These are phyloP conservation scores for Cyrtorhinus lividipennis DNA, from an alignment of 1,140 invertebrate species.

Conservation along the genomic window DNA sequence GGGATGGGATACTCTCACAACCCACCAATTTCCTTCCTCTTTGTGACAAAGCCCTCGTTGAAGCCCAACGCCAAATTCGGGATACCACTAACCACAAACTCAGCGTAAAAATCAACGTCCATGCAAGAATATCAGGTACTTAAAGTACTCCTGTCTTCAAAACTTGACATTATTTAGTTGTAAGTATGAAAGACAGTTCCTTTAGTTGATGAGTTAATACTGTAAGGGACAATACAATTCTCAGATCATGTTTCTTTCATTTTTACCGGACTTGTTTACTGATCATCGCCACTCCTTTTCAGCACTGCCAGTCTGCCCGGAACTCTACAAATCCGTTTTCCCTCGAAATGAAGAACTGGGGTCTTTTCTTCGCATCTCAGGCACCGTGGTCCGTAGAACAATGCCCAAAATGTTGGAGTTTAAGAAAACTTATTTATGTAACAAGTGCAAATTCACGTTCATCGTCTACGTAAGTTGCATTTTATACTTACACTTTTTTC, in stretches of 20 bases:
- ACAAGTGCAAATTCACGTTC: conserved; percentile 57
- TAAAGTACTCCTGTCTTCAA: background rate
- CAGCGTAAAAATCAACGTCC: conserved; percentile 48
- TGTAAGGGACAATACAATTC: background rate
- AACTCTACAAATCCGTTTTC: conserved; percentile 41
- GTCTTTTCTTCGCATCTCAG: conserved; percentile 46
- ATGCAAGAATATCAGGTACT: conserved; percentile 38
- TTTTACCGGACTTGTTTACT: background rate
- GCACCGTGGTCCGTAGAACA: conserved; percentile 59
- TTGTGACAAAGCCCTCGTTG: conserved; percentile 44
- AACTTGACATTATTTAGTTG: no score
- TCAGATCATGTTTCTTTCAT: background rate
- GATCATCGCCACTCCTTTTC: conserved; percentile 29
- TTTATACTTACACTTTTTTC: background rate
- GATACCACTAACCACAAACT: conserved; percentile 31
- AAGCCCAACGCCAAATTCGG: conserved; percentile 42
- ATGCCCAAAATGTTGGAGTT: conserved; percentile 61
- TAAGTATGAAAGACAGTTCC: no score
- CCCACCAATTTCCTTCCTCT: conserved; percentile 40
- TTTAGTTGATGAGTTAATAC: background rate
- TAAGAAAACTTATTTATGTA: conserved; percentile 55
- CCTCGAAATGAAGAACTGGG: conserved; percentile 50
- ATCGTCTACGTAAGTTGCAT: conserved; percentile 41
- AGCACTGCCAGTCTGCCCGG: conserved; percentile 41
- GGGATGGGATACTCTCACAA: conserved; percentile 38